Evolutionary conservation across 1,140 invertebrate species (phyloP), one percentile per base, ranked within the genome.

Genomic region (Aphaenogaster floridana): DNA sequence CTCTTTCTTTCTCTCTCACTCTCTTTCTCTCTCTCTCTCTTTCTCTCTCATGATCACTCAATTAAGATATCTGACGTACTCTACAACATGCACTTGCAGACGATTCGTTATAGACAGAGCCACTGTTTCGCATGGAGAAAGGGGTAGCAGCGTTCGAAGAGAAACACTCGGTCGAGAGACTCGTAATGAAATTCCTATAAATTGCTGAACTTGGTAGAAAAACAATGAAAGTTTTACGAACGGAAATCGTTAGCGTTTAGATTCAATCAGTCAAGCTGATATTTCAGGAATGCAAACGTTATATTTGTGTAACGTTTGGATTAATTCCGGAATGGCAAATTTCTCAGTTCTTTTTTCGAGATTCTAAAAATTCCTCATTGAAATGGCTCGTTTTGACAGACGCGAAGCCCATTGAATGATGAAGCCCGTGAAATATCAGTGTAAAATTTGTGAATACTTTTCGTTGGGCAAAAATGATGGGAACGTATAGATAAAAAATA

Each of bases 71-170:
- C 36, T 36, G 36, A 59, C 45, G 28, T 78, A 78, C 17, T 68
- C 64, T 69, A 66, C 63, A 81, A 81, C 78, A 81, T 81, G 78
- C 78, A 81, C 8, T 81, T 81, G 48, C 64, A 71, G 50, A 54
- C 36, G 50, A 81, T 34, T 80, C 61, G 13, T 28, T 52, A 54
- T 15, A 34, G n/a, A 80, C 48, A 57, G 34, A 21, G 17, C 7
- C 48, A n/a, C 4, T 15, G 45, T 7, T 69, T 80, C n/a, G 36
- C 48, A 8, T 80, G n/a, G 11, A 28, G 4, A 80, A 69, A 36
- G 5, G 3, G 15, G 9, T 57, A 2, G 13, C n/a, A 81, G 36
- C n/a, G 61, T 80, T 45, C 39, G n/a, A 42, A 77, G 45, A 11
- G 4, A 13, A 28, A 54, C 34, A 36, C 7, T 68, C 63, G 28